A percentile compares a stretch with the other conserved stretches of the same genome.
Evolutionary conservation across 2,113 vertebrate genomes (phyloP).

Genomic region (human (Homo sapiens)): GRCh38 chr3:2493001-2493500

Average conservation of each 20-base stretch:
- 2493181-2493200: background rate
- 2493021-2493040: constrained; percentile 60
- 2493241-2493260: background rate
- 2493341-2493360: background rate
- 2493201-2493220: background rate
- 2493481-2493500: rapidly evolving
- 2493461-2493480: background rate
- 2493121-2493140: background rate
- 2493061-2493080: constrained; percentile 30
- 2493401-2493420: background rate
- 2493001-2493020: constrained; percentile 61
- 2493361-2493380: background rate
- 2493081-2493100: background rate
- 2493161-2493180: background rate
- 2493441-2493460: background rate
- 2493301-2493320: background rate
- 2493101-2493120: constrained; percentile 35
- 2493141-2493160: background rate
- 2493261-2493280: rapidly evolving
- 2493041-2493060: constrained; percentile 57
- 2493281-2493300: background rate
- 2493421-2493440: no score
- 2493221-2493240: background rate
- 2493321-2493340: background rate
- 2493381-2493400: background rate